Evolutionary conservation across 2,888 invertebrate species (phyloP).

Genomic region (Strigamia crassipes): DNA sequence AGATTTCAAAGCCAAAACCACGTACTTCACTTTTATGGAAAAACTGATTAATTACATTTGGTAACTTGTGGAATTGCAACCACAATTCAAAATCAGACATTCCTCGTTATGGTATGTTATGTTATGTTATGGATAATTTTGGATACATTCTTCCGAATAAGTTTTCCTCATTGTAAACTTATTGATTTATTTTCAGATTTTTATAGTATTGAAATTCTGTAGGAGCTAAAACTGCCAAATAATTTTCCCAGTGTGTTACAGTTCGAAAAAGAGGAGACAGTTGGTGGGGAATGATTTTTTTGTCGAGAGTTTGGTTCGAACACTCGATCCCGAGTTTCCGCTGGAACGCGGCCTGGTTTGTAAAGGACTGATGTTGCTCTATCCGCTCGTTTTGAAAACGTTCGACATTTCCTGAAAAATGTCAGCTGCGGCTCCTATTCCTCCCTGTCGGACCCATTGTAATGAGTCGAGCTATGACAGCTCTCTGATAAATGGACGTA

Average conservation of each 20-base stretch:
- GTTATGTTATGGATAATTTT: no score
- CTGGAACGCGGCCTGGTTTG: background rate
- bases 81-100: no score
- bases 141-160: no score
- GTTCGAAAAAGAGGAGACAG: background rate
- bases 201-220: no score
- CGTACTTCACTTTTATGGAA: no score
- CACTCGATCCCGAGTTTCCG: constrained; percentile 4
- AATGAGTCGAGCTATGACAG: constrained; percentile 16
- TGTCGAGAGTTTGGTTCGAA: constrained; percentile 6
- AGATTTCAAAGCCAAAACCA: no score
- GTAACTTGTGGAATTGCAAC: no score
- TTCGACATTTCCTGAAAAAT: constrained; percentile 16
- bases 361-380: background rate
- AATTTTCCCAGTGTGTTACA: background rate
- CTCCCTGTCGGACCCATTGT: background rate
- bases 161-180: no score
- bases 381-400: constrained; percentile 11
- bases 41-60: no score
- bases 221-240: background rate
- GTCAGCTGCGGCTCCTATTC: constrained; percentile 6
- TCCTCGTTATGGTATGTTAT: no score
- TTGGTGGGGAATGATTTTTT: background rate
- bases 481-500: constrained; percentile 5
- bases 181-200: no score